Percentiles rank a stretch among this genome's conserved stretches.
These are phyloP conservation scores for Vultur gryphus DNA, from an alignment of 2,797 vertebrate genomes.

Conservation along the genomic window DNA sequence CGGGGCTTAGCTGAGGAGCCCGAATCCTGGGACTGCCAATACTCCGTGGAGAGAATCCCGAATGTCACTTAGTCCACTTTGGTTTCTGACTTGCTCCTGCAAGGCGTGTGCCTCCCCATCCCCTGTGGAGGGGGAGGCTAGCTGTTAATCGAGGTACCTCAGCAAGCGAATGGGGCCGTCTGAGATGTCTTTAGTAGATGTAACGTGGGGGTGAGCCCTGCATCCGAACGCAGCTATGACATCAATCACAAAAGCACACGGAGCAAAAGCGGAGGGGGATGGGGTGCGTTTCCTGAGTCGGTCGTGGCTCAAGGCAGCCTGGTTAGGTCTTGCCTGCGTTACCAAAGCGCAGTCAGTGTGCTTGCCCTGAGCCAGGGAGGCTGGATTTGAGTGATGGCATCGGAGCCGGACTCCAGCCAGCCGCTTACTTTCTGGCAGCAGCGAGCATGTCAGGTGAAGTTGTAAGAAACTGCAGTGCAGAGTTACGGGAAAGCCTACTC, in stretches of 20 bases:
- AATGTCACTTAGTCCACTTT: background rate
- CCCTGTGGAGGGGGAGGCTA: background rate
- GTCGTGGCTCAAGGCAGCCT: background rate
- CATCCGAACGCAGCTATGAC: background rate
- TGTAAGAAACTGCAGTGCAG: conserved; percentile 40
- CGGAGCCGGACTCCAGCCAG: conserved; percentile 4
- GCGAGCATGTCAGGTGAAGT: background rate
- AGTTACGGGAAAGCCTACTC: conserved; percentile 4
- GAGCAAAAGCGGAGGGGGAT: background rate
- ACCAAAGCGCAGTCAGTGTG: background rate
- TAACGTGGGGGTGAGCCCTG: background rate
- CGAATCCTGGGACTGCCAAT: background rate
- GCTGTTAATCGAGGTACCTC: background rate
- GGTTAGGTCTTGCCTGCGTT: background rate
- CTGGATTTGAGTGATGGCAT: background rate
- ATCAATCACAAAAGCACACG: background rate
- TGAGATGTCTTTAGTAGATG: background rate
- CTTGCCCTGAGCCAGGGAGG: background rate
- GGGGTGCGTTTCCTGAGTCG: background rate
- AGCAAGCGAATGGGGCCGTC: background rate
- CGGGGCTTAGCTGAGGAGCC: accelerated
- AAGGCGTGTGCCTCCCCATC: background rate
- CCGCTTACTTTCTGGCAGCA: conserved; percentile 1
- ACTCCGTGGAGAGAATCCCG: background rate
- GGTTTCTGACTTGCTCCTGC: background rate